Percentiles rank a stretch among this genome's conserved stretches.
phyloP scores from a whole-genome alignment of 2,113 vertebrate species.

The Ginglymostoma cirratum region DNA sequence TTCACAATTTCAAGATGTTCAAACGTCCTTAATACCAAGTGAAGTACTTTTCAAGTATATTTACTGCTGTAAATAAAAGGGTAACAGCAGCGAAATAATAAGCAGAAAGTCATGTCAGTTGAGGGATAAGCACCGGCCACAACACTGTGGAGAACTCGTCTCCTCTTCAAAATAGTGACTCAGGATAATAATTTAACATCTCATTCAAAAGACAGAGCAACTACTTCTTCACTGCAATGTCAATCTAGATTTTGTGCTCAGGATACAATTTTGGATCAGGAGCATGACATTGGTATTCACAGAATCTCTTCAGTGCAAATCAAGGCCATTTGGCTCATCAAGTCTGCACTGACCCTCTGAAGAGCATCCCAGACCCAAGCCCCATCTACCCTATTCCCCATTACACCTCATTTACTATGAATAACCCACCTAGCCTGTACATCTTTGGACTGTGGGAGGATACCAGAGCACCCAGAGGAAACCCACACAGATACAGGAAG shows the following conservation, averaged over 20 bases:
- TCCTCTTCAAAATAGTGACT: neutral
- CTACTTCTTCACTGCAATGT: neutral
- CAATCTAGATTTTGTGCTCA: neutral
- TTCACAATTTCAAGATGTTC: neutral
- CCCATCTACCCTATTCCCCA: no score
- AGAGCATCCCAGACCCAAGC: no score
- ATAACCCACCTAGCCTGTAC: no score
- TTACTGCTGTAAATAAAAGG: neutral
- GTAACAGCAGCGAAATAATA: neutral
- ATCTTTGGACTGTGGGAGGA: no score
- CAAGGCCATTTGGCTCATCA: no score
- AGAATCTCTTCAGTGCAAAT: no score
- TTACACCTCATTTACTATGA: no score
- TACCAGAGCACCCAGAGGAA: no score
- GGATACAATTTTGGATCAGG: neutral
- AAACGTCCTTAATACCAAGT: neutral
- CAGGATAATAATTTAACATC: neutral
- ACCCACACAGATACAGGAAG: no score
- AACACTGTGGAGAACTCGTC: neutral
- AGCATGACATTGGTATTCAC: neutral
- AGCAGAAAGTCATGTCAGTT: neutral
- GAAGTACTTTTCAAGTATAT: neutral
- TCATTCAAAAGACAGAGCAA: neutral
- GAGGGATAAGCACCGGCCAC: neutral
- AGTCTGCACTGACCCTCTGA: no score